These are phyloP conservation scores for Cepaea hortensis DNA, from an alignment of 2,888 invertebrate species.

Conservation along the genomic window DNA sequence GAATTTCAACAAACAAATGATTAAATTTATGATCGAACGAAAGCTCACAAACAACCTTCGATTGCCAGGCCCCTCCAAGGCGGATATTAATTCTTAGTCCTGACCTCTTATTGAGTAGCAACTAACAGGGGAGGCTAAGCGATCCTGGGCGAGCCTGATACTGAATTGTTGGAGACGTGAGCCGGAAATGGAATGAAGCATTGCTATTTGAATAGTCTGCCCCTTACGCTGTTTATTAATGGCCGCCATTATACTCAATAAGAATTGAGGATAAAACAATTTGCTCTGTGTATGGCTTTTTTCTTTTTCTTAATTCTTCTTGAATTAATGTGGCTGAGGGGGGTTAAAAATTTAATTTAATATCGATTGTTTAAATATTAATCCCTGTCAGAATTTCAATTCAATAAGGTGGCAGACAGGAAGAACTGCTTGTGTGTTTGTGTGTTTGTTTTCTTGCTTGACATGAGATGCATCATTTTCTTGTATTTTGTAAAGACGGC, in stretches of 20 bases:
- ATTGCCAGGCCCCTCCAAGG: neutral
- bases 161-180: neutral
- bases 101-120: too few relatives aligned
- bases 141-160: too few relatives aligned
- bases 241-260: neutral
- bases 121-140: too few relatives aligned
- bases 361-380: constrained; percentile 16
- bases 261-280: constrained; percentile 25
- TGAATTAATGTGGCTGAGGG: neutral
- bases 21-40: neutral
- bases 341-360: constrained; percentile 8
- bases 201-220: constrained; percentile 33
- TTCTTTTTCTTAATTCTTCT: neutral
- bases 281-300: neutral
- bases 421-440: neutral
- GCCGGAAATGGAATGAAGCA: constrained; percentile 12
- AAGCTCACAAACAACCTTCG: neutral
- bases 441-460: neutral
- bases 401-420: neutral
- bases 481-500: too few relatives aligned
- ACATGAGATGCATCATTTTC: too few relatives aligned
- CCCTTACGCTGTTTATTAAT: constrained; percentile 12
- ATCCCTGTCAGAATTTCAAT: neutral
- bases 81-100: too few relatives aligned
- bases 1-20: neutral